Conservation (phyloP, 2,888 invertebrate genomes). For the Ennomos quercinarius region DNA sequence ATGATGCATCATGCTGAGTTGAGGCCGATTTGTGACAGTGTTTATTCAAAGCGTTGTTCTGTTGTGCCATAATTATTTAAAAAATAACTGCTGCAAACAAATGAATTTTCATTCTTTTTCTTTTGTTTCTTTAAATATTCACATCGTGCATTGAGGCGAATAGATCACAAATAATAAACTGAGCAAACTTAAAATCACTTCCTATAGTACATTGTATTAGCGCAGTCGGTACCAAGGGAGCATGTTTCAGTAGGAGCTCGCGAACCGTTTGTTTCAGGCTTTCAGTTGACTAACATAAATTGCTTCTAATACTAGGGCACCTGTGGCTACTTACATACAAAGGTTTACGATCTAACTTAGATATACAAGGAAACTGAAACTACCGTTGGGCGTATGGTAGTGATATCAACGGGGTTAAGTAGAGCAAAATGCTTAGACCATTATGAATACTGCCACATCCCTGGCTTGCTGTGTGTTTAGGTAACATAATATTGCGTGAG, state of each 20-base stretch:
- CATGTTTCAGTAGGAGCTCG: slow-evolving; percentile 31
- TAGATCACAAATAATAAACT: too few relatives aligned
- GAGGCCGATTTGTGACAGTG: too few relatives aligned
- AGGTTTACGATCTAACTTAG: background rate
- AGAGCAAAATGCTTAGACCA: too few relatives aligned
- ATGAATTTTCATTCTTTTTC: too few relatives aligned
- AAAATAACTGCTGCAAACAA: too few relatives aligned
- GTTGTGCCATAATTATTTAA: too few relatives aligned
- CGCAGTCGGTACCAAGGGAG: slow-evolving; percentile 36
- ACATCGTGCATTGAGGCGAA: too few relatives aligned
- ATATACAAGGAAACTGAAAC: background rate
- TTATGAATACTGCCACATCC: background rate
- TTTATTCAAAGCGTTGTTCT: too few relatives aligned
- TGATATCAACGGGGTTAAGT: too few relatives aligned
- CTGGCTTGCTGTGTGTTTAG: slow-evolving; percentile 2
- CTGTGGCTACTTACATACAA: slow-evolving; percentile 4
- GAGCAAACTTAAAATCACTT: slow-evolving; percentile 28
- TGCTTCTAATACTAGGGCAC: slow-evolving; percentile 31
- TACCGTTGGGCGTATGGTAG: too few relatives aligned
- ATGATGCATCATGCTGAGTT: too few relatives aligned
- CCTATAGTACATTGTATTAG: slow-evolving; percentile 31
- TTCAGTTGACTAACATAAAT: slow-evolving; percentile 30
- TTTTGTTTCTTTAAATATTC: too few relatives aligned
- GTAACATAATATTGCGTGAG: background rate
- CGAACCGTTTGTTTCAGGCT: slow-evolving; percentile 16